Conservation (phyloP, 2,888 invertebrate genomes). For the Hedya salicella region DNA sequence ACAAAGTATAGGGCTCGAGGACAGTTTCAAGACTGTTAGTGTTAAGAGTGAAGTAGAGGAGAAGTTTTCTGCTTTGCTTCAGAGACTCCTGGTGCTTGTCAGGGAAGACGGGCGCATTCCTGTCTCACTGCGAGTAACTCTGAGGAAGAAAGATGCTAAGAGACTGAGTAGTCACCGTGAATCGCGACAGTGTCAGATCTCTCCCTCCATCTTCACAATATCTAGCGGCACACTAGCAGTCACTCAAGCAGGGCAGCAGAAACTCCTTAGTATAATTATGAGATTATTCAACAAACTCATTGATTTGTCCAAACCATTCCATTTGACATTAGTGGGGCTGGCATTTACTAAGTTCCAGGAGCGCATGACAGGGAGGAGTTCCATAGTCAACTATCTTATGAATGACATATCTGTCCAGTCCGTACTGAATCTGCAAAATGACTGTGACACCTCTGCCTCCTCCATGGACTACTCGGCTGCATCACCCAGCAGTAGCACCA, state of each 20-base stretch:
- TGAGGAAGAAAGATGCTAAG: conserved; percentile 89
- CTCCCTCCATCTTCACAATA: conserved; percentile 86
- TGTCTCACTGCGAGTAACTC: conserved; percentile 89
- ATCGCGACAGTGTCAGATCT: conserved; percentile 90
- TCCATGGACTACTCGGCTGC: conserved; percentile 81
- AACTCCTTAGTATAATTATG: conserved; percentile 89
- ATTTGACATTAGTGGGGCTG: conserved; percentile 91
- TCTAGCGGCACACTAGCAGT: conserved; percentile 78
- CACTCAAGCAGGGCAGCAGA: conserved; percentile 85
- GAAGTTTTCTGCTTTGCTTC: conserved; percentile 88
- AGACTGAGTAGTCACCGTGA: conserved; percentile 89
- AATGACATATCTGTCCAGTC: conserved; percentile 92
- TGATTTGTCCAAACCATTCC: conserved; percentile 89
- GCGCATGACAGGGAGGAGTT: conserved; percentile 87
- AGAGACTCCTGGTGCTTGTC: conserved; percentile 88
- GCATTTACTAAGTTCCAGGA: conserved; percentile 93
- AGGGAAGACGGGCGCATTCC: conserved; percentile 92
- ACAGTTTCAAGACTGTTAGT: conserved; percentile 90
- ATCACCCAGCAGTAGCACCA: conserved; percentile 78
- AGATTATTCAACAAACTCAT: conserved; percentile 90
- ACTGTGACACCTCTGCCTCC: conserved; percentile 77
- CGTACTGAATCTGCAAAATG: conserved; percentile 87
- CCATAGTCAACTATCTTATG: conserved; percentile 90
- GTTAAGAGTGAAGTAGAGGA: conserved; percentile 90
- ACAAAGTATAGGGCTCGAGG: conserved; percentile 92